Evolutionary conservation across 2,113 vertebrate genomes (phyloP).

Genomic region (Engystomops pustulosus): DNA sequence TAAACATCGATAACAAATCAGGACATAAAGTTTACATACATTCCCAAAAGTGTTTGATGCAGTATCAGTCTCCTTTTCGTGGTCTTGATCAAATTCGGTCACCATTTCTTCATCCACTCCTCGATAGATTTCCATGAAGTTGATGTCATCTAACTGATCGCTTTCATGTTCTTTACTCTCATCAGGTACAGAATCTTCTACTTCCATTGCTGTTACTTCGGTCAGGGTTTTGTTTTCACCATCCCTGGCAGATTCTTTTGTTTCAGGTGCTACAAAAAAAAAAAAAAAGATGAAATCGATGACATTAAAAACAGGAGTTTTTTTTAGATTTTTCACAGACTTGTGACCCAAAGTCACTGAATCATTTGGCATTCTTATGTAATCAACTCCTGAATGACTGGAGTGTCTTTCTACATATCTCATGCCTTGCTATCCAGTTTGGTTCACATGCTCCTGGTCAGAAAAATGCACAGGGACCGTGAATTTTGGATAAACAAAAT

Average conservation of each 20-base stretch:
- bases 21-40: background rate
- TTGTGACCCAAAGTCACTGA: no score
- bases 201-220: background rate
- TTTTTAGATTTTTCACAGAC: no score
- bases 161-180: background rate
- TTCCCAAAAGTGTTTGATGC: background rate
- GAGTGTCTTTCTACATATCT: no score
- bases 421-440: no score
- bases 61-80: background rate
- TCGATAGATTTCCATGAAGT: background rate
- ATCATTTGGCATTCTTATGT: no score
- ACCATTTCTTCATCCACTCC: conserved; percentile 55
- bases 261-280: background rate
- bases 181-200: fast-evolving
- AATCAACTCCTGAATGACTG: no score
- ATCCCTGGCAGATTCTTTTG: background rate
- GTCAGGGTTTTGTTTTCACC: conserved; percentile 30
- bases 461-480: no score
- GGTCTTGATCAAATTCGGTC: background rate
- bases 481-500: no score
- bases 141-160: background rate
- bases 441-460: no score
- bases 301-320: no score
- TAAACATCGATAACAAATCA: no score
- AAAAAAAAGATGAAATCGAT: no score